A percentile compares a stretch with the other conserved stretches of the same genome.
Conservation (phyloP, 2,888 invertebrate species). For the Arenicola marina region DNA sequence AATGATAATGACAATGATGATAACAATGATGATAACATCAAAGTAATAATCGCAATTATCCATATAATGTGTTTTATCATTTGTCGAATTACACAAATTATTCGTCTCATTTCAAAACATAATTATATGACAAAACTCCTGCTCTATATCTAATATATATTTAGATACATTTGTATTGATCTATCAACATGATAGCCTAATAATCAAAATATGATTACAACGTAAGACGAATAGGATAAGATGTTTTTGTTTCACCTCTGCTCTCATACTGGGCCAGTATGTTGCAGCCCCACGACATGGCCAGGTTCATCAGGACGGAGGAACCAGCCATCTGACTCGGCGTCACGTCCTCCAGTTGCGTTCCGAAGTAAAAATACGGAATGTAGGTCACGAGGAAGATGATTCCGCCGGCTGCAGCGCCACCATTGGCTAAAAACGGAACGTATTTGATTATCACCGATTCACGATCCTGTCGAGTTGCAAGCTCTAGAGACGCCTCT, state of each 20-base stretch:
- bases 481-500: no score
- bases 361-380: conserved; percentile 71
- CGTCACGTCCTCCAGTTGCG: conserved; percentile 69
- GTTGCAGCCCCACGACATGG: conserved; percentile 79
- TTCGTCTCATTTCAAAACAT: neutral
- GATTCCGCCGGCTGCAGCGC: conserved; percentile 75
- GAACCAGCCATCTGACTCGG: conserved; percentile 65
- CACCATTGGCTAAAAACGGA: conserved; percentile 71
- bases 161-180: neutral
- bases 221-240: no score
- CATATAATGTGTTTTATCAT: no score
- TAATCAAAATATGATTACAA: no score
- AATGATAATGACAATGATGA: no score
- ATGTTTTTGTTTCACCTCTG: conserved; percentile 44
- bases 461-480: no score
- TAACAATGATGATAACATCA: no score
- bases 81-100: neutral
- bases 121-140: neutral
- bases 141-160: neutral
- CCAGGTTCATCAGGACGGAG: conserved; percentile 74
- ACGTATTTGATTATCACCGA: no score
- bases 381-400: conserved; percentile 75
- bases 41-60: no score
- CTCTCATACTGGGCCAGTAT: conserved; percentile 75
- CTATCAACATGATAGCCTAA: no score